Base-by-base conservation (phyloP, 1,140 invertebrate species). In the Gonioctena quinquepunctata region DNA sequence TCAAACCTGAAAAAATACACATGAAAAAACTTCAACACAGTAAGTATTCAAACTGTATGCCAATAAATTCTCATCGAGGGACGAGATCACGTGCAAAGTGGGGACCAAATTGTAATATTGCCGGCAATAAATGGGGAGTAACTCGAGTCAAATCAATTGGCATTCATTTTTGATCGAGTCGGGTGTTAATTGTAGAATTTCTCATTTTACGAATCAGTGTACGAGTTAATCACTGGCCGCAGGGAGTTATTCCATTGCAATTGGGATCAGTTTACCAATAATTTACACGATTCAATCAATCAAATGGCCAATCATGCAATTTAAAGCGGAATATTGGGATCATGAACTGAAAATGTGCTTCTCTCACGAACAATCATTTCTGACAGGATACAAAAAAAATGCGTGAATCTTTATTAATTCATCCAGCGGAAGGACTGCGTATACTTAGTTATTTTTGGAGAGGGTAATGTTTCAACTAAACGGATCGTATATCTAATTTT, bases 191-290 rank as follows among this genome's bases (percentile, higher is more conserved):
- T 68, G 64, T 71, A 68, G 64, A 62, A 74, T 65, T 74, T 68
- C 67, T 72, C 66, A 74, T 74, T 74, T 74, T 71, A 74, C 73
- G 70, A 71, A 71, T 74, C 73, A 74, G 48, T 66, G 69, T 74
- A 69, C 66, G 63, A 67, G 73, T 74, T 74, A 74, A 74, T 74
- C 61, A 66, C 66, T 71, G 59, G 73, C 73, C 70, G 66, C 49
- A 56, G 73, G 73, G 69, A 60, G 61, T 62, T 68, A 69, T 69
- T 71, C 64, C 66, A 52, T 52, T 60, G 56, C 62, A 66, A 74
- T 69, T 64, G 72, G 69, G 66, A 74, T 74, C 69, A 68, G 69
- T 74, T 74, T 74, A 64, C 72, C 69, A 71, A 74, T 74, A 74
- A 74, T 74, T 74, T 67, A 74, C 68, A 61, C 66, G 68, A 73